Base-by-base conservation (phyloP, 2,888 invertebrate genomes). In the Amphiduros pacificus region DNA sequence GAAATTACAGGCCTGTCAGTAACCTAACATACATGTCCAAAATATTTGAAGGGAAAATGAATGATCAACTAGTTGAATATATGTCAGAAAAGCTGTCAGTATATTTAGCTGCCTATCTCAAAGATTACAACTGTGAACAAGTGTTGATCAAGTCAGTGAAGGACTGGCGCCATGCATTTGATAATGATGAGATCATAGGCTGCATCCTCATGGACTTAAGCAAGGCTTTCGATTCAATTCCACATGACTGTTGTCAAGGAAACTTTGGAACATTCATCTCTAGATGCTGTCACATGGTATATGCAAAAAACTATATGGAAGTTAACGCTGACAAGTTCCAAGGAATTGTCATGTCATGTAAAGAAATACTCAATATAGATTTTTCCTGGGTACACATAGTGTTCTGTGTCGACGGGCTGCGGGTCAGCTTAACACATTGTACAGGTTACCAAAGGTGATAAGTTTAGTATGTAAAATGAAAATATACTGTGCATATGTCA, bases 1-100 rank as follows among this genome's bases (percentile, higher is more conserved):
- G 22, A 44, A 44, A 44, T 44, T 44, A 44, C 44, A 44, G 44
- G n/a, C n/a, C 44, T n/a, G 9, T 44, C 22, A 44, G 44, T 44
- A 22, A 9, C n/a, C 44, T 44, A 17, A 44, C 44, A 44, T 44
- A n/a, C n/a, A 44, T 22, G 6, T 44, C 44, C n/a, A 44, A 44
- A 44, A 4, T 44, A 4, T 44, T 44, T 44, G 44, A 44, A n/a
- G 44, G 9, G 4, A 44, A 20, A 20, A 5, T 44, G 5, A 20
- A 22, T 17, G 44, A 44, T 44, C 44, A 44, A n/a, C 6, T 44
- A 5, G 4, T 44, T 44, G 44, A 44, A 9, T 44, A 20, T 17
- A n/a, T 44, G n/a, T 17, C 44, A 6, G 6, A n/a, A 6, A 20
- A n/a, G 22, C 36, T 36, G 17, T 36, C 36, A 36, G 17, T 44